Evolutionary conservation across 2,888 invertebrate genomes (phyloP).

Genomic region (Bruchidius siliquastri): DNA sequence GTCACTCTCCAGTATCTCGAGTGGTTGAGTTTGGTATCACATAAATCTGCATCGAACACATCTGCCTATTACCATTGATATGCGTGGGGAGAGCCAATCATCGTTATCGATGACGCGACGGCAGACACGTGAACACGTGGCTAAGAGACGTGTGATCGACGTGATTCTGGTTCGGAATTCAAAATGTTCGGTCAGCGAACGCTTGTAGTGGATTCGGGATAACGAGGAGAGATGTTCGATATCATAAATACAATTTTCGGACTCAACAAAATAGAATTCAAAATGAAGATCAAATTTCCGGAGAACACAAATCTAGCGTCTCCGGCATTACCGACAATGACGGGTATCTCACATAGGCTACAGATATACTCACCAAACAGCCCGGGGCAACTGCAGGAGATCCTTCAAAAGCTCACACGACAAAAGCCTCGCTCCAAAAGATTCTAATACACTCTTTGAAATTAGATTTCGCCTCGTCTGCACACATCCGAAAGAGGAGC

Average conservation of each 20-base stretch:
- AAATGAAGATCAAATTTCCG: too few species aligned
- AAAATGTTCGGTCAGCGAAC: not conserved
- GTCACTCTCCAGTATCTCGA: not conserved
- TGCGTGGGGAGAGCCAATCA: not conserved
- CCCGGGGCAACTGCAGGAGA: not conserved
- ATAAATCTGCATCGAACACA: not conserved
- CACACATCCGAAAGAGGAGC: conserved; percentile 22
- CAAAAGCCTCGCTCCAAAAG: not conserved
- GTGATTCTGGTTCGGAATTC: not conserved
- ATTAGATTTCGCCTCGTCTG: conserved; percentile 26
- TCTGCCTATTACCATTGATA: not conserved
- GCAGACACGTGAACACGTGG: not conserved
- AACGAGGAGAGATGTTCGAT: too few species aligned
- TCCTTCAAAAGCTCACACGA: not conserved
- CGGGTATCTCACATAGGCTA: not conserved
- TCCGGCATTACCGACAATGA: not conserved
- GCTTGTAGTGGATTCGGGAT: too few species aligned
- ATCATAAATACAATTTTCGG: too few species aligned
- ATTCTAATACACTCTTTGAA: conserved; percentile 23
- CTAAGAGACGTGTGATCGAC: not conserved
- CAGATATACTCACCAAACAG: not conserved
- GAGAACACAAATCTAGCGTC: too few species aligned
- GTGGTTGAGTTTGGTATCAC: not conserved
- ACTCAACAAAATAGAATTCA: too few species aligned
- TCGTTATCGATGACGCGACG: not conserved